phyloP scores from a whole-genome alignment of 2,797 vertebrate genomes.

The Microchirus variegatus region DNA sequence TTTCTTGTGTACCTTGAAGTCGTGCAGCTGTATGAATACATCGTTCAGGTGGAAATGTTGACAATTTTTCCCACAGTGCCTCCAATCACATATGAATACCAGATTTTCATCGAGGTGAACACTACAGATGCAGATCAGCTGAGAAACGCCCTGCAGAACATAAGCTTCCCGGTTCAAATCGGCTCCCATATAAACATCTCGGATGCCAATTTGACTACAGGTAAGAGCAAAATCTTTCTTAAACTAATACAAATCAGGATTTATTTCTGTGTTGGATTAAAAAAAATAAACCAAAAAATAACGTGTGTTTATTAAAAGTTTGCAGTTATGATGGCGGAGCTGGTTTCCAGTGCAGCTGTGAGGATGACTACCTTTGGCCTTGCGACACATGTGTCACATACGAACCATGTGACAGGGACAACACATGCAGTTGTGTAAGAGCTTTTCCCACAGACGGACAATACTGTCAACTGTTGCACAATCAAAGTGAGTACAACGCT shows the following conservation, averaged over 20 bases:
- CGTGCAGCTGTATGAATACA: conserved; percentile 25
- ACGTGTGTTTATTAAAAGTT: conserved; percentile 20
- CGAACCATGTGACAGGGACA: conserved; percentile 47
- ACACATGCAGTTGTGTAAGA: conserved; percentile 72
- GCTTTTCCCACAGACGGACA: conserved; percentile 64
- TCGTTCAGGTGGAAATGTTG: conserved; percentile 37
- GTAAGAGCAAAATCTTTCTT: conserved; percentile 17
- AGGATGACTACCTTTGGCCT: conserved; percentile 39
- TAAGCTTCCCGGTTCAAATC: conserved; percentile 27
- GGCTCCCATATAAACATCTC: conserved; percentile 30
- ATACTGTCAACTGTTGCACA: conserved; percentile 72
- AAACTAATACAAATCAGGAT: too few relatives aligned
- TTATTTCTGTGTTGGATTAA: too few relatives aligned
- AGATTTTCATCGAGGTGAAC: conserved; percentile 36
- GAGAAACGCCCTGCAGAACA: conserved; percentile 22
- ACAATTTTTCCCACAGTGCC: conserved; percentile 5
- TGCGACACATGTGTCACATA: conserved; percentile 53
- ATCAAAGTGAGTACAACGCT: conserved; percentile 13
- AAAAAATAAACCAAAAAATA: too few relatives aligned
- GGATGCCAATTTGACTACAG: conserved; percentile 44
- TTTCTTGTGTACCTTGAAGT: background rate
- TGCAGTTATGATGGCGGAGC: conserved; percentile 12
- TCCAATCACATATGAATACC: conserved; percentile 37
- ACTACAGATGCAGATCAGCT: conserved; percentile 28
- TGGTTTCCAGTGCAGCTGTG: conserved; percentile 45